Base-by-base conservation (phyloP, 2,888 invertebrate genomes). In the Formica aserva region DNA sequence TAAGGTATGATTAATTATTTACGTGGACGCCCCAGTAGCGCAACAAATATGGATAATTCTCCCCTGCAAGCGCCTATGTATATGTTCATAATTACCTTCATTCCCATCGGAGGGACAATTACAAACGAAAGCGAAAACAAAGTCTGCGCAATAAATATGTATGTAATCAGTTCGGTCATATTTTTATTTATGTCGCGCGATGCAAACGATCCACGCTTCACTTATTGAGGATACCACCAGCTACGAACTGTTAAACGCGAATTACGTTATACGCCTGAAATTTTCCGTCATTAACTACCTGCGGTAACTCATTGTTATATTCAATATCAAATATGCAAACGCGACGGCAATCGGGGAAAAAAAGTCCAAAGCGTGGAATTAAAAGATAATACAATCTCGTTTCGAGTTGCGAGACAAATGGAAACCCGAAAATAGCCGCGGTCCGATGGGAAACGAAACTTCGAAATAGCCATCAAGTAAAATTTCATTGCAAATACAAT, bases 1-100 rank as follows among this genome's bases (percentile, higher is more conserved):
- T 92, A 92, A 92, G 88, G 86, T 89, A 87, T 92, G 92, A 94
- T 93, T 93, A 92, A 94, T 94, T 92, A 93, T 94, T 92, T 91
- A 90, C 88, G n/a, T 88, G 87, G 88, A 89, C 88, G 87, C 88
- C 89, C 85, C 80, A 86, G 85, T 87, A 84, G 85, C 32, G 86
- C 88, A 84, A 89, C 84, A 76, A 82, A 88, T 85, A 85, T 75
- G 83, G 82, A 84, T 84, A 85, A 84, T 83, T 84, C 76, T 87
- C 87, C 90, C 80, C 82, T 72, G 84, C 35, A 32, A 45, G 9
- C 6, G 41, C 5, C 9, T n/a, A 55, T 32, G 45, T 45, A 18
- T n/a, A 85, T 85, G 80, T 86, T 72, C 71, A 87, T 90, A 91
- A 91, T 92, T 91, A 90, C 89, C 6, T 91, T 87, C 82, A 86